phyloP scores from a whole-genome alignment of 2,797 vertebrate genomes.

The Lophius americanus region DNA sequence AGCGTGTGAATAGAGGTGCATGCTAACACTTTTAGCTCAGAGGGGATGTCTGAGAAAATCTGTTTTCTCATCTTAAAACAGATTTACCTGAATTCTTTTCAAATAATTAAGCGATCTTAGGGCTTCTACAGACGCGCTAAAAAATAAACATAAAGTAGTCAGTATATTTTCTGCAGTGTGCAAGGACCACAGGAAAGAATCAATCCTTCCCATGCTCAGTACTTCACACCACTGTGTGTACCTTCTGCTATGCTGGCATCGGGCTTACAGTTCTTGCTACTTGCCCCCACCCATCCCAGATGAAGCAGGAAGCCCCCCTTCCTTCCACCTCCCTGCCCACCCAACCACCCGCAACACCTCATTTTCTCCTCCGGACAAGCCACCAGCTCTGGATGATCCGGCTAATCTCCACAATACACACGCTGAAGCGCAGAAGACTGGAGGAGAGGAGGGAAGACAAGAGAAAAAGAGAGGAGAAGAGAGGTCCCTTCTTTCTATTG shows the following conservation, averaged over 20 bases:
- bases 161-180: conserved; percentile 23
- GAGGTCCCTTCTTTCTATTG: conserved; percentile 18
- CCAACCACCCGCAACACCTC: conserved; percentile 24
- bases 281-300: conserved; percentile 24
- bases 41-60: too few species aligned
- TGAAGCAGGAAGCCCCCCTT: conserved; percentile 7
- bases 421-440: conserved; percentile 31
- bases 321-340: conserved; percentile 9
- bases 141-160: background rate
- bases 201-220: conserved; percentile 3
- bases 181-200: conserved; percentile 11
- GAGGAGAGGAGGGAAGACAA: conserved; percentile 16
- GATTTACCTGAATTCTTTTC: too few species aligned
- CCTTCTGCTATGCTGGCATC: conserved; percentile 55
- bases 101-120: too few species aligned
- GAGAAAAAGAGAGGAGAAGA: background rate
- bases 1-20: too few species aligned
- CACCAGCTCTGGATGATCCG: conserved; percentile 49
- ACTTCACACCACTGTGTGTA: conserved; percentile 16
- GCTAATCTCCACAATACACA: conserved; percentile 49
- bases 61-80: too few species aligned
- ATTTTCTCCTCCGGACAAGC: background rate
- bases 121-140: too few species aligned
- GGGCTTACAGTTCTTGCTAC: conserved; percentile 12
- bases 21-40: too few species aligned